Evolutionary conservation across 2,113 vertebrate genomes (phyloP), one percentile per base, ranked within the genome.

Genomic region (Beaufortia kweichowensis): DNA sequence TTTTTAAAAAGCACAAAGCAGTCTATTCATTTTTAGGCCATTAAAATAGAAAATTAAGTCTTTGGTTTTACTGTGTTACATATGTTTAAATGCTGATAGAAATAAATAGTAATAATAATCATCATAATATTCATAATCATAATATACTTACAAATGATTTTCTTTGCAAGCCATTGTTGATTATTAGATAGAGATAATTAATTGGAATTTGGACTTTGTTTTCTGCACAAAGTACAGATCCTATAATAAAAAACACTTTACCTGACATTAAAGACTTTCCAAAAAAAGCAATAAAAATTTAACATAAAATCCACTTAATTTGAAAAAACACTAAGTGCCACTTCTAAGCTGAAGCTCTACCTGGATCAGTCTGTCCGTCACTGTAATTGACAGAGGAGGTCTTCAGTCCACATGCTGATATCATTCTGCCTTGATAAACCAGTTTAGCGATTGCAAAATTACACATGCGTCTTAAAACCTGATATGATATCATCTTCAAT

Each of bases 371-470:
- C 26, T 41, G 33, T 60, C 15, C 17, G 15, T 43, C 35, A 31
- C 57, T 61, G 71, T 74, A 39, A 28, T 46, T 48, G n/a, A 67
- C 39, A 24, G 29, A 14, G 23, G 78, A 61, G 10, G 71, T 61
- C 55, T 48, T 79, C n/a, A 68, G 3, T 67, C 55, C 63, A 48
- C 71, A 57, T 10, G 23, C 29, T 53, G 43, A 59, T 7, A 59
- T 46, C 23, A 66, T 11, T 39, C 33, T 29, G 7, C 28, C 21
- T 11, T 19, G 23, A 6, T 4, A 74, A 53, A 39, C 57, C 1
- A 59, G 57, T 63, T 71, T 71, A 23, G 46, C 23, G 50, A 71
- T 4, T 4, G 29, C 55, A 24, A 68, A 71, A n/a, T 10, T 17
- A 12, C 9, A 55, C 33, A 71, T 1, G 17, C 59, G 59, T 5